Conservation (phyloP, 2,888 invertebrate genomes). For the Melanchra persicariae region DNA sequence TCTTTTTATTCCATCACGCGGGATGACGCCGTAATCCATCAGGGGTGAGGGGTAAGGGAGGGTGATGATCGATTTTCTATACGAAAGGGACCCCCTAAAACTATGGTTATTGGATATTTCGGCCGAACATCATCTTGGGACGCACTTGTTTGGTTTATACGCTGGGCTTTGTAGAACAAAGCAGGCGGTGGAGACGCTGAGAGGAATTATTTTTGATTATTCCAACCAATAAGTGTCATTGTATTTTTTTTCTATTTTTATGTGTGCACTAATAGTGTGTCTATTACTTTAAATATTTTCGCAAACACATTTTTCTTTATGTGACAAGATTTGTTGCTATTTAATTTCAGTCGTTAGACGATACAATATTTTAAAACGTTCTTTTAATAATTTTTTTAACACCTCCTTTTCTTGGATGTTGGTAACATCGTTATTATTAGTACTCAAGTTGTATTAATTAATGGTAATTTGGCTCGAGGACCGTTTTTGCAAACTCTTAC, state of each 20-base stretch:
- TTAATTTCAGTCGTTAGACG: too few species aligned
- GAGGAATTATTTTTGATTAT: neutral
- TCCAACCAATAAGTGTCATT: neutral
- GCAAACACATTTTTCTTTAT: too few species aligned
- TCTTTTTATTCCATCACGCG: constrained; percentile 87
- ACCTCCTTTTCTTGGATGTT: too few species aligned
- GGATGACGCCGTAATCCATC: constrained; percentile 86
- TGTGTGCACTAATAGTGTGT: neutral
- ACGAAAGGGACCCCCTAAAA: constrained; percentile 81
- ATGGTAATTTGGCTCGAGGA: too few species aligned
- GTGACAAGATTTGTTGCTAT: too few species aligned
- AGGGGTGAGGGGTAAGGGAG: constrained; percentile 71
- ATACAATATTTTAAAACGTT: too few species aligned
- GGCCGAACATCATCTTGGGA: constrained; percentile 79
- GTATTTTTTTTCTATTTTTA: too few species aligned
- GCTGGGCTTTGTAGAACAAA: constrained; percentile 69
- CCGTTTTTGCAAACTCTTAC: neutral
- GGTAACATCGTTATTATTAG: too few species aligned
- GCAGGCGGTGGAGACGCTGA: constrained; percentile 61
- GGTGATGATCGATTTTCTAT: constrained; percentile 85
- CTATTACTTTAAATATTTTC: neutral
- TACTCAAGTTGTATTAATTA: too few species aligned
- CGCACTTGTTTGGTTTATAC: constrained; percentile 80
- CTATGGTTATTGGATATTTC: constrained; percentile 89
- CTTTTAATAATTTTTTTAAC: too few species aligned